These are phyloP conservation scores for Cervus canadensis DNA, from an alignment of 2,113 vertebrate species.

Conservation along the genomic window DNA sequence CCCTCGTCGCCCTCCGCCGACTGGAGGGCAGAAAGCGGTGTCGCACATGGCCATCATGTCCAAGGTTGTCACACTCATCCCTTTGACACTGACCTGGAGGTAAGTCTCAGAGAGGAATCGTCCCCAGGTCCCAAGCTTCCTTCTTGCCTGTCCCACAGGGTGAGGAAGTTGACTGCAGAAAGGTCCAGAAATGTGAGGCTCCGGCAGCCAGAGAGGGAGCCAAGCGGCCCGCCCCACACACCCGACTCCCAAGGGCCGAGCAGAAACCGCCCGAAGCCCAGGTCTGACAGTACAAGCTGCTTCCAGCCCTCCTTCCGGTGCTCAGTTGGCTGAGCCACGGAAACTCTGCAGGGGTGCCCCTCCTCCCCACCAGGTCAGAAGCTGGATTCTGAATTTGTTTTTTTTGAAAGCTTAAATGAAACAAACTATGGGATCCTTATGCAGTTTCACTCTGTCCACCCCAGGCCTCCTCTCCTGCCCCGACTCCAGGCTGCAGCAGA, in stretches of 20 bases:
- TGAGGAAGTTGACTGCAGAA: background rate
- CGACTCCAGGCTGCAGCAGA: background rate
- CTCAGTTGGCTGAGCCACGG: background rate
- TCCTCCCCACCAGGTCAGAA: background rate
- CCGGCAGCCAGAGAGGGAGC: background rate
- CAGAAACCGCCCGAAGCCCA: background rate
- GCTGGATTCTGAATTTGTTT: conserved; percentile 3
- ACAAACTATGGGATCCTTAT: background rate
- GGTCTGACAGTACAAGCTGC: background rate
- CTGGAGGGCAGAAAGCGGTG: background rate
- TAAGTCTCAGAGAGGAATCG: background rate
- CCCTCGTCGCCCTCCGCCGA: background rate
- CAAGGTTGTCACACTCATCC: background rate
- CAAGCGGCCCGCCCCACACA: background rate
- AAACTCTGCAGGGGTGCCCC: background rate
- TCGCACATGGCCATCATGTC: fast-evolving
- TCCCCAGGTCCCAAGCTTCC: background rate
- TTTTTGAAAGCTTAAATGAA: background rate
- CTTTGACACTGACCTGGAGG: background rate
- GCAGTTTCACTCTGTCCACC: no score
- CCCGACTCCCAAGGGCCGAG: fast-evolving
- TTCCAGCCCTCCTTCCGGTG: no score
- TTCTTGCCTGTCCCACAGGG: background rate
- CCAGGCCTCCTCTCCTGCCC: fast-evolving
- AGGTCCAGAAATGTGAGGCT: background rate